phyloP scores from a whole-genome alignment of 2,888 invertebrate genomes.

The Nasonovia ribisnigri region DNA sequence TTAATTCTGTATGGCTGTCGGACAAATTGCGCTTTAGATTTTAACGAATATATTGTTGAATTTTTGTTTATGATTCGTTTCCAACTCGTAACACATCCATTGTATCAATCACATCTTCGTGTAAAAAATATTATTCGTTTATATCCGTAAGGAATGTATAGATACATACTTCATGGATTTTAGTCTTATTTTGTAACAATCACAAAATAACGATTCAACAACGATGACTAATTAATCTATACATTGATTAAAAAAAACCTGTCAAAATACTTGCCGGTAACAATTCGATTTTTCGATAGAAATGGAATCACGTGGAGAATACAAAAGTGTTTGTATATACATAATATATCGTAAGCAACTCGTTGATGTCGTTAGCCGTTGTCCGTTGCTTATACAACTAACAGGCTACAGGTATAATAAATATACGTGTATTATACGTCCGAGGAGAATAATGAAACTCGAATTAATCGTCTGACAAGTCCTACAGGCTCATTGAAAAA shows the following conservation, averaged over 20 bases:
- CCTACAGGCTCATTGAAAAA: conserved; percentile 13
- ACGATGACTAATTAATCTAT: background rate
- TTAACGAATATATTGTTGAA: background rate
- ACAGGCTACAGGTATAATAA: conserved; percentile 10
- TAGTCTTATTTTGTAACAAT: background rate
- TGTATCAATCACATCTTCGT: background rate
- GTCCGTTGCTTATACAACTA: background rate
- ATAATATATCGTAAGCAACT: background rate
- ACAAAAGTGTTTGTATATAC: no score
- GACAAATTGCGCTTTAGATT: background rate
- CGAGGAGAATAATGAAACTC: background rate
- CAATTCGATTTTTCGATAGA: background rate
- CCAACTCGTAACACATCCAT: background rate
- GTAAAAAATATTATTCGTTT: background rate
- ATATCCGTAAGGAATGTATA: background rate
- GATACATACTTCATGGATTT: background rate
- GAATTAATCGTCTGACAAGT: conserved; percentile 27
- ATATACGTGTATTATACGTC: background rate
- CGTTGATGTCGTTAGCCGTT: background rate
- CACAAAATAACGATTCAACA: background rate
- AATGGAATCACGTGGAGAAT: background rate
- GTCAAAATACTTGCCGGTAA: background rate
- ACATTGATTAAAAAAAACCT: background rate
- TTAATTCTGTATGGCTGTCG: background rate
- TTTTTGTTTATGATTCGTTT: background rate